These are phyloP conservation scores for Sula dactylatra DNA, from an alignment of 2,113 vertebrate species.

Conservation along the genomic window DNA sequence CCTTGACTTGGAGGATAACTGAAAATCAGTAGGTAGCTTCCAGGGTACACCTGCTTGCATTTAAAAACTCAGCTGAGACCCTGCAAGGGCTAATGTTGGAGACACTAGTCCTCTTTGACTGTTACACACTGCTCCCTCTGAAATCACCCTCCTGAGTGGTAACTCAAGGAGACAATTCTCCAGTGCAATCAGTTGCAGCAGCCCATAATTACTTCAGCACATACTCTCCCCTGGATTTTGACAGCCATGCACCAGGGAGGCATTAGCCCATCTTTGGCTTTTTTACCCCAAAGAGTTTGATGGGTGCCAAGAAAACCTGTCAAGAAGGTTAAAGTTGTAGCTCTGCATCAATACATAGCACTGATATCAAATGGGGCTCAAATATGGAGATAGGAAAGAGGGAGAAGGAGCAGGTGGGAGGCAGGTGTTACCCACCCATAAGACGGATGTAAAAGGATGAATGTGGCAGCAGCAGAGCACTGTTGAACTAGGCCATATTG, in stretches of 20 bases:
- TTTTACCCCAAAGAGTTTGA: not conserved
- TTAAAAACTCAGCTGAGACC: not conserved
- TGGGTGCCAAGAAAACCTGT: not conserved
- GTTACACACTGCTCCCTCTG: not conserved
- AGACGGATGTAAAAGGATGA: not conserved
- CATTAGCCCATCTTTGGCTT: not conserved
- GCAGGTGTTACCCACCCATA: not conserved
- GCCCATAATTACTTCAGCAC: not conserved
- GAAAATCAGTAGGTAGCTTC: not conserved
- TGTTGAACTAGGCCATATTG: not conserved
- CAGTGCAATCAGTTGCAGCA: not conserved
- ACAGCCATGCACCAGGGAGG: not conserved
- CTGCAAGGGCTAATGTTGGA: not conserved
- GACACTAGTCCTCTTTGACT: not conserved
- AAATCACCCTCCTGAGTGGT: not conserved
- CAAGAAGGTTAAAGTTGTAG: not conserved
- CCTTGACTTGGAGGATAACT: not conserved
- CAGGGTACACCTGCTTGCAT: not conserved
- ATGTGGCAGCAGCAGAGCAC: not conserved
- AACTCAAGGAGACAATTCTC: not conserved
- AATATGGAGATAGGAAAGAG: not conserved
- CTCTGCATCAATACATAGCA: not conserved
- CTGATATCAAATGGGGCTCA: not conserved
- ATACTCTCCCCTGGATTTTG: not conserved
- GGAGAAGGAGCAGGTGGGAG: not conserved